These are phyloP conservation scores for Mustela lutreola DNA, from an alignment of 2,113 vertebrate species.

Conservation along the genomic window DNA sequence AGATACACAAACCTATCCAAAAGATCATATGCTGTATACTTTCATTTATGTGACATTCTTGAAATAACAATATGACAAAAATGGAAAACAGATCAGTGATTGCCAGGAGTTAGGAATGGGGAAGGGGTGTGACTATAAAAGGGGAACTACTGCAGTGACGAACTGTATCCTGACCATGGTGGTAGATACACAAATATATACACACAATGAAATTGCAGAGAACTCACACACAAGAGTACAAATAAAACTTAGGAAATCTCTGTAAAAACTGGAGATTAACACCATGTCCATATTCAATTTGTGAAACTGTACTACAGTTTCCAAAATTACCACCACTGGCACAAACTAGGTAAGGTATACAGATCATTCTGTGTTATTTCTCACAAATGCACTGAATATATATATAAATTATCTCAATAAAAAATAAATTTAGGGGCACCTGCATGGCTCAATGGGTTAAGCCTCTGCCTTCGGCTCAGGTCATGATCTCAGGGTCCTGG, in stretches of 20 bases:
- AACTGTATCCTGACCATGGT: background rate
- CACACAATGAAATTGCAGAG: background rate
- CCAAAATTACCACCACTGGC: background rate
- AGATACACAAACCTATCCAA: background rate
- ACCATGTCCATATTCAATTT: background rate
- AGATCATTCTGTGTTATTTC: background rate
- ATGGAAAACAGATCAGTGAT: background rate
- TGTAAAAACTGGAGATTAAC: background rate
- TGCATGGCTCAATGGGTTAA: too few relatives aligned
- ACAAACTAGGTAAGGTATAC: background rate
- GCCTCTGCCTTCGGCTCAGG: too few relatives aligned
- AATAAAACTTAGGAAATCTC: background rate
- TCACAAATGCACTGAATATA: background rate
- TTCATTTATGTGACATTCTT: background rate
- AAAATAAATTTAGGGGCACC: background rate
- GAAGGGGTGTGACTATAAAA: background rate
- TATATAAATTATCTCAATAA: conserved; percentile 27
- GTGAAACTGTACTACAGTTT: background rate
- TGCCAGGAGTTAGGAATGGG: background rate
- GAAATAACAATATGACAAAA: conserved; percentile 28
- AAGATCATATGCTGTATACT: background rate
- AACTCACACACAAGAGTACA: background rate
- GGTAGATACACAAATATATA: background rate
- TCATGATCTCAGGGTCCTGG: too few relatives aligned
- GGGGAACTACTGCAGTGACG: background rate